Evolutionary conservation across 2,888 invertebrate genomes (phyloP), one percentile per base, ranked within the genome.

Genomic region (Eudasyphora cyanicolor): DNA sequence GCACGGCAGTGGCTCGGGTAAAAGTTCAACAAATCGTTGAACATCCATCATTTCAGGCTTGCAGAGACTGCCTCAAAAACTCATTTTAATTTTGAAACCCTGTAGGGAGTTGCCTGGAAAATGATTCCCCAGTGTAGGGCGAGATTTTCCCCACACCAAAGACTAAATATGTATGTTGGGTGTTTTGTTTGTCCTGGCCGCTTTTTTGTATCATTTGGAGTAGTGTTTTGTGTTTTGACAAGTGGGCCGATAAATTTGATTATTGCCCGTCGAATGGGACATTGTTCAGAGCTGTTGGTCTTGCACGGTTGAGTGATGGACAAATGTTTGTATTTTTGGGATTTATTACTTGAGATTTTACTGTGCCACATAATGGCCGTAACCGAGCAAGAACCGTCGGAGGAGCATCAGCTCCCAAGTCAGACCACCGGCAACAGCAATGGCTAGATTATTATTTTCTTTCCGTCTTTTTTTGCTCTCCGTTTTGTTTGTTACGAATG

Each of bases 241-340:
- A 71, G 42, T 76, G 27, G 74, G 24, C 76, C 76, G 73, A 81
- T 84, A 79, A 81, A 84, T 84, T 74, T 84, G 78, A 84, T 81
- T 84, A 81, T 67, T 42, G 67, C 14, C 24, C 42, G n/a, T 24
- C 24, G 21, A 14, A 14, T 42, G 67, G 67, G 64, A 35, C 38
- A 35, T 64, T 29, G 62, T 17, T 24, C 21, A 38, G 35, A 32
- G 35, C 57, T 57, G 75, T 62, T 75, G n/a, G 62, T 74, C 21
- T 69, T 74, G 49, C 67, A 69, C 64, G 76, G 42, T 45, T 76
- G 73, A 81, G n/a, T 84, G 81, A 78, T 78, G 84, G 76, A 78
- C 51, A 81, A 84, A 81, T 81, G 84, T 84, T 84, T 84, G 78
- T 67, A 73, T 81, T 84, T 78, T 81, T 76, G 27, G 76, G 78